Conservation (phyloP, 2,797 vertebrate species). For the Stomatorhinus walkeri region DNA sequence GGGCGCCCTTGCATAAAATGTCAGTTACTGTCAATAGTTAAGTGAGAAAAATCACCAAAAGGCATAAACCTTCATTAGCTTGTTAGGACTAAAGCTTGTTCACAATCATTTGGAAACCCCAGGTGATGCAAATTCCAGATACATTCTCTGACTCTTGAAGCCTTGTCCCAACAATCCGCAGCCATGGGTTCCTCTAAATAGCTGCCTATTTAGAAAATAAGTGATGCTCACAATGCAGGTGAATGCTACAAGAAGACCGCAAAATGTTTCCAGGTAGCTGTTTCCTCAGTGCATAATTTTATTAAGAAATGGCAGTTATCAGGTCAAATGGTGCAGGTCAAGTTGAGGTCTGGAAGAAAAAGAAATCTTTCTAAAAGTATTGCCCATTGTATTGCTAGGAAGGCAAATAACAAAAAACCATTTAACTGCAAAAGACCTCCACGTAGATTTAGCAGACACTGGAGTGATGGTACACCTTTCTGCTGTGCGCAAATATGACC, state of each 20-base stretch:
- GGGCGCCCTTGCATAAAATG: neutral
- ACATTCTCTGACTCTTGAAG: neutral
- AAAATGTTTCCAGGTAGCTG: neutral
- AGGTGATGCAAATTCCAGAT: neutral
- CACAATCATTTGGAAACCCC: neutral
- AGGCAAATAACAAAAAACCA: neutral
- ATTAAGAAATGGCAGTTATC: neutral
- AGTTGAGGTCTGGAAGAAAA: neutral
- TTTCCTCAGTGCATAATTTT: neutral
- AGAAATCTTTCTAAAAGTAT: neutral
- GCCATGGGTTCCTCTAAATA: neutral
- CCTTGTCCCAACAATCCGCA: neutral
- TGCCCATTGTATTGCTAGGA: neutral
- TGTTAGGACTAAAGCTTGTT: neutral
- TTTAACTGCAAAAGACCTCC: neutral
- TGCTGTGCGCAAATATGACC: neutral
- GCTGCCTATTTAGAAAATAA: neutral
- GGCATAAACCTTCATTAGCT: neutral
- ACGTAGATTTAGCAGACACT: neutral
- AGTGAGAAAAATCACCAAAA: neutral
- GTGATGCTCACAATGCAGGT: neutral
- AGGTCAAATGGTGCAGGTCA: neutral
- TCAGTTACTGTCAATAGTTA: neutral
- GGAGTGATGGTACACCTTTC: neutral
- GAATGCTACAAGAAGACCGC: neutral